Conservation (phyloP, 2,113 vertebrate genomes). For the Pycnonotus jocosus region DNA sequence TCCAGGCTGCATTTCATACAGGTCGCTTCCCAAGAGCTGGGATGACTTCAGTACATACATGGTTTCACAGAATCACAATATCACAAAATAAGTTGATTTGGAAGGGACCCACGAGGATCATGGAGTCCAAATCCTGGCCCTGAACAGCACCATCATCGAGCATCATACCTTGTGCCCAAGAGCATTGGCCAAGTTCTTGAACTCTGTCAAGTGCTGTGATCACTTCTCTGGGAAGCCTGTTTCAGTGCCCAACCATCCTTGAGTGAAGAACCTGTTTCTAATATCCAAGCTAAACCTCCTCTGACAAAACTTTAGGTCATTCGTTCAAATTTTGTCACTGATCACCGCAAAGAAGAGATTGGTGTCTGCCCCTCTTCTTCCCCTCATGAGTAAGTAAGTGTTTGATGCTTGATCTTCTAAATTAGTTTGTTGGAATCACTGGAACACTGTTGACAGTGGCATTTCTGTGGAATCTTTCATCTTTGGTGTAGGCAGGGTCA, state of each 20-base stretch:
- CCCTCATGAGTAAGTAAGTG: neutral
- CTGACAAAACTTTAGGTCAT: neutral
- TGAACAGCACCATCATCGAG: neutral
- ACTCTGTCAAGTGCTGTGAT: neutral
- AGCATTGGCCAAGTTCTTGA: neutral
- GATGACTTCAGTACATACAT: accelerated
- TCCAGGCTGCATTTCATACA: neutral
- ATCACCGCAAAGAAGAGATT: neutral
- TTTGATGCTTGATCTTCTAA: neutral
- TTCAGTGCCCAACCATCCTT: accelerated
- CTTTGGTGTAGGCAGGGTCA: neutral
- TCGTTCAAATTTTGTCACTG: neutral
- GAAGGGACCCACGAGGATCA: neutral
- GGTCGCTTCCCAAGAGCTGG: neutral
- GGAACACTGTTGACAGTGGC: neutral
- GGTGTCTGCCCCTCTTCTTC: neutral
- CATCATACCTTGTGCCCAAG: neutral
- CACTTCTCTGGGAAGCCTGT: too few species aligned
- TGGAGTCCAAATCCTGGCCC: neutral
- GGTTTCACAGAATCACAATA: neutral
- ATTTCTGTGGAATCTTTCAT: neutral
- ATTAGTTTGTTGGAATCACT: neutral
- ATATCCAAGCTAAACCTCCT: neutral
- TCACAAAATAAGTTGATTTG: neutral
- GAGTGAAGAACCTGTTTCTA: neutral